Evolutionary conservation across 2,888 invertebrate species (phyloP).

Genomic region (Deilephila elpenor): DNA sequence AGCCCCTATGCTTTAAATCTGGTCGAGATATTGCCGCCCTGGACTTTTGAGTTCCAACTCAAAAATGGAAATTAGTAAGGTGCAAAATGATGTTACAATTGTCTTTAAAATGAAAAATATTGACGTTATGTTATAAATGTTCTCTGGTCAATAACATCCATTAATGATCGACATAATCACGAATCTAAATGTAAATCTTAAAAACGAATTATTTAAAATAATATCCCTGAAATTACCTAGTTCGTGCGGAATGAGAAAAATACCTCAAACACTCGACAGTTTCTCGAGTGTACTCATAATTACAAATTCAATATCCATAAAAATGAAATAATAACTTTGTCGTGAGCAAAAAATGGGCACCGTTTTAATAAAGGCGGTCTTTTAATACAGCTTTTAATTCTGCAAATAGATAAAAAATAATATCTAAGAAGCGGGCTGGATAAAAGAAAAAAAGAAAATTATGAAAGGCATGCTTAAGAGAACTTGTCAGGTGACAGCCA

Average conservation of each 20-base stretch:
- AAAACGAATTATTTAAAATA: not conserved
- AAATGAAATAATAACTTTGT: constrained; percentile 30
- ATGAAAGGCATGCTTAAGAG: constrained; percentile 63
- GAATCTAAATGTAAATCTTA: no score
- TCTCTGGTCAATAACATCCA: not conserved
- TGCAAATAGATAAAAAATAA: constrained; percentile 63
- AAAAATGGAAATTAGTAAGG: no score
- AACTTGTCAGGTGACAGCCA: constrained; percentile 68
- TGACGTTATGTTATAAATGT: no score
- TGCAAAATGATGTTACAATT: no score
- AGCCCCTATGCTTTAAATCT: no score
- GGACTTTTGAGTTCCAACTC: no score
- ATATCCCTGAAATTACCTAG: not conserved
- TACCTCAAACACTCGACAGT: constrained; percentile 19
- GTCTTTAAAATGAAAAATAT: no score
- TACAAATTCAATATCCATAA: constrained; percentile 31
- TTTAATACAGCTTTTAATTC: constrained; percentile 53
- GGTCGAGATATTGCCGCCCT: no score
- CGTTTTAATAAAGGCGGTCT: constrained; percentile 34
- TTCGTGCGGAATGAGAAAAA: not conserved
- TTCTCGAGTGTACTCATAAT: constrained; percentile 13
- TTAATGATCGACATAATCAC: no score
- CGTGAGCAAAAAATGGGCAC: constrained; percentile 31
- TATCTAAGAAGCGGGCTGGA: constrained; percentile 52
- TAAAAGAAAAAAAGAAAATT: constrained; percentile 62